These are phyloP conservation scores for Ceramica pisi DNA, from an alignment of 2,888 invertebrate genomes.

Conservation along the genomic window DNA sequence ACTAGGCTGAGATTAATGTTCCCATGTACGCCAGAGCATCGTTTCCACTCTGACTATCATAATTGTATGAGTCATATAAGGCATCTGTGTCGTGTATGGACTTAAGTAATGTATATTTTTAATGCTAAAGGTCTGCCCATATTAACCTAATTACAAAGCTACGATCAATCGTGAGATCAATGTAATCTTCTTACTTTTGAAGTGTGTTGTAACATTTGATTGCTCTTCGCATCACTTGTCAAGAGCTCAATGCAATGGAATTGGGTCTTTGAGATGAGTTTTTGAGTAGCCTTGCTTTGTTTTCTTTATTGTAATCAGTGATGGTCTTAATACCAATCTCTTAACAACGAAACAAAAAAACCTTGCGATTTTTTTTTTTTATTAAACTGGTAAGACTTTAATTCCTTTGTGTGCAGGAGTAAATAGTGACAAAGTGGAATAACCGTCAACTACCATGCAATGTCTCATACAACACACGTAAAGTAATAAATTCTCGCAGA, in stretches of 20 bases:
- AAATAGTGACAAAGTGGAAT: neutral
- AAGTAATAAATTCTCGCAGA: conserved; percentile 4
- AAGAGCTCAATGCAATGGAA: conserved; percentile 1
- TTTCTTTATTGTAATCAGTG: conserved; percentile 15
- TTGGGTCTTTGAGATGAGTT: conserved; percentile 15
- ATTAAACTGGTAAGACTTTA: neutral
- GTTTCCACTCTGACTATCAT: conserved; percentile 30
- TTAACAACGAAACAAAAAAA: too few relatives aligned
- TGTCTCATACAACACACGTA: neutral
- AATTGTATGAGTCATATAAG: conserved; percentile 51
- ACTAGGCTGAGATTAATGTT: conserved; percentile 30
- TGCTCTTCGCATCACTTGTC: conserved; percentile 26
- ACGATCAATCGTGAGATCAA: conserved; percentile 33
- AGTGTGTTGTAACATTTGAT: conserved; percentile 35
- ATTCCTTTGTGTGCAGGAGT: neutral
- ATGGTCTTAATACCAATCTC: neutral
- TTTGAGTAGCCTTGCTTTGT: conserved; percentile 27
- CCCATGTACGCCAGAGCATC: conserved; percentile 18
- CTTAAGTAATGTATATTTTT: neutral
- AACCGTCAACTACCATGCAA: neutral
- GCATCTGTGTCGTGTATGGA: conserved; percentile 51
- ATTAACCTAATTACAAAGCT: conserved; percentile 37
- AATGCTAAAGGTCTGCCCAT: conserved; percentile 25
- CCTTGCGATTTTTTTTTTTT: neutral
- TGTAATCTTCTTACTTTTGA: conserved; percentile 13